Evolutionary conservation across 2,888 invertebrate species (phyloP).

Genomic region (Drosophila hawaiiensis): DNA sequence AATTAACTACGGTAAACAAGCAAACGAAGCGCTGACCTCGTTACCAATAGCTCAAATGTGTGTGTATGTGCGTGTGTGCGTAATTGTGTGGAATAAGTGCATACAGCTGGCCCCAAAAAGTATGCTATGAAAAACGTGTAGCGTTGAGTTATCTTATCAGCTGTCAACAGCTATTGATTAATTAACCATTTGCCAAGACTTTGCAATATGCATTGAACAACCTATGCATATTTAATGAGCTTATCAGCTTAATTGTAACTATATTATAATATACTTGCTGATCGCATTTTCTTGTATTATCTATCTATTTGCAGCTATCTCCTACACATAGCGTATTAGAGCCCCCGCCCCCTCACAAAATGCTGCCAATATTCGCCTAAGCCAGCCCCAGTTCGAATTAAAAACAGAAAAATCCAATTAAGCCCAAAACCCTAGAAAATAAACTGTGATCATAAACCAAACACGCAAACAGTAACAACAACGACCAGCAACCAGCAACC

Average conservation of each 20-base stretch:
- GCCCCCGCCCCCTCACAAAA: conserved; percentile 49
- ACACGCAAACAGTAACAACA: conserved; percentile 43
- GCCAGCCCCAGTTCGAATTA: conserved; percentile 47
- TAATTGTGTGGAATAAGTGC: conserved; percentile 40
- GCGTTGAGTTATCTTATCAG: conserved; percentile 60
- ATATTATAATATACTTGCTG: conserved; percentile 44
- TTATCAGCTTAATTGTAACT: conserved; percentile 23
- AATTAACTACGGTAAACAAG: conserved; percentile 73
- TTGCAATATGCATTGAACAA: not conserved
- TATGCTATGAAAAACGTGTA: conserved; percentile 44
- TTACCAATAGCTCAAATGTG: conserved; percentile 1
- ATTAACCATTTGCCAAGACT: conserved; percentile 10
- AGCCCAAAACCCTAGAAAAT: conserved; percentile 53
- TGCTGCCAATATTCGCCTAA: conserved; percentile 73
- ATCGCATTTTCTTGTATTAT: conserved; percentile 6
- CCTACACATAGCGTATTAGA: conserved; percentile 36
- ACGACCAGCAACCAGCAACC: conserved; percentile 53
- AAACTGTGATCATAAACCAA: conserved; percentile 77
- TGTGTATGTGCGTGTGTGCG: conserved; percentile 11
- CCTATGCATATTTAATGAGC: conserved; percentile 25
- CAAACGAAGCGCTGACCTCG: conserved; percentile 37
- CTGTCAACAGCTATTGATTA: conserved; percentile 59
- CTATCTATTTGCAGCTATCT: conserved; percentile 47
- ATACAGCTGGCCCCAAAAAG: conserved; percentile 44
- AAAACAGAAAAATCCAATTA: conserved; percentile 27